phyloP scores from a whole-genome alignment of 2,888 invertebrate genomes.

The Dioctria rufipes region DNA sequence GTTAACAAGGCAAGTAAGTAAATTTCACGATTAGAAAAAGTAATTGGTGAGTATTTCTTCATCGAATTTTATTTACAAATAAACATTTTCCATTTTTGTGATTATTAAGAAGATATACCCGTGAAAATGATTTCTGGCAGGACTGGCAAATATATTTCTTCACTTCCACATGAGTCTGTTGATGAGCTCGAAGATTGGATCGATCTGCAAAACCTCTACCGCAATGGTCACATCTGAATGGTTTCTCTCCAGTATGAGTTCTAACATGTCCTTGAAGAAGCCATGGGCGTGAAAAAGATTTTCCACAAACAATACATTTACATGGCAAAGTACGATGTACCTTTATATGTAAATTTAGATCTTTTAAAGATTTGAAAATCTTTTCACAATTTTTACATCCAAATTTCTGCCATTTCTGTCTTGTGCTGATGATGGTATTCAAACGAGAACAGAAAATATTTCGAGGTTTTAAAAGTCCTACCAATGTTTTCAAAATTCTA shows the following conservation, averaged over 20 bases:
- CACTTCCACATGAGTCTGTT: conserved; percentile 70
- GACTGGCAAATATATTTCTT: conserved; percentile 69
- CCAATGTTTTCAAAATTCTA: conserved; percentile 76
- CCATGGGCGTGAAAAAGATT: conserved; percentile 71
- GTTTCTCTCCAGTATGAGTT: conserved; percentile 70
- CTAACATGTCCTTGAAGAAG: conserved; percentile 70
- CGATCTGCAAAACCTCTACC: conserved; percentile 70
- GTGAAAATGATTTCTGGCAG: conserved; percentile 69
- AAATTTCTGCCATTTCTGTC: conserved; percentile 70
- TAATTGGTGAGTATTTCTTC: too few species aligned
- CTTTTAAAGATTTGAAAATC: conserved; percentile 69
- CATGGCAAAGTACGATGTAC: conserved; percentile 69
- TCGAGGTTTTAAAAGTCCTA: conserved; percentile 94
- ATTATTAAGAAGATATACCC: conserved; percentile 70
- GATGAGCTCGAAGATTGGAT: conserved; percentile 69
- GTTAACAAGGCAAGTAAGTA: too few species aligned
- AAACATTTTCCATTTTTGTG: conserved; percentile 62
- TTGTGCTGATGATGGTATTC: conserved; percentile 88
- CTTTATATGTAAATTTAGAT: conserved; percentile 70
- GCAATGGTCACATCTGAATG: conserved; percentile 69
- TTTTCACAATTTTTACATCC: conserved; percentile 69
- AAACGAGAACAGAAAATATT: conserved; percentile 95
- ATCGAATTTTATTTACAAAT: too few species aligned
- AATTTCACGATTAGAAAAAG: too few species aligned
- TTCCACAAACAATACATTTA: conserved; percentile 70